Conservation (phyloP, 53 echinoderm and acorn worm genomes). For the Actinopyga echinites region DNA sequence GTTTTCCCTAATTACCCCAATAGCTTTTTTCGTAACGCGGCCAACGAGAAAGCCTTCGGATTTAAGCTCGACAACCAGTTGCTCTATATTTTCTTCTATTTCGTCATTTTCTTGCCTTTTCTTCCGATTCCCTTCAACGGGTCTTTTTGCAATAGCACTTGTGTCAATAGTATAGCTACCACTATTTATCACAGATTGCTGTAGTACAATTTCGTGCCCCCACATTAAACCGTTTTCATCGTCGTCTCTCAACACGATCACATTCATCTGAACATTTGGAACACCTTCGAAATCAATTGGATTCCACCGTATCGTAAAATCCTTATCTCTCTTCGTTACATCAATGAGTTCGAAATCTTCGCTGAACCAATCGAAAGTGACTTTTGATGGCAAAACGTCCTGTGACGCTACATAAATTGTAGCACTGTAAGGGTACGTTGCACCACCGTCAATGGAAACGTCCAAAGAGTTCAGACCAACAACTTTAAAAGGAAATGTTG, state of each 20-base stretch:
- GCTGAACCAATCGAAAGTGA: neutral
- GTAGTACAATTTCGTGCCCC: neutral
- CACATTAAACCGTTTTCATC: neutral
- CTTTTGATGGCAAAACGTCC: neutral
- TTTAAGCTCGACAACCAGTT: too few relatives aligned
- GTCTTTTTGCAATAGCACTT: neutral
- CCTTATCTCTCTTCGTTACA: neutral
- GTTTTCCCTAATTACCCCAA: too few relatives aligned
- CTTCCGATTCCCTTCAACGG: too few relatives aligned
- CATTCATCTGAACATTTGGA: neutral
- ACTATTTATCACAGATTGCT: too few relatives aligned
- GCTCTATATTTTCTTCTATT: neutral
- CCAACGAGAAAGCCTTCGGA: too few relatives aligned
- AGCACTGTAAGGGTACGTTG: conserved; percentile 53
- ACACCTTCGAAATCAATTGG: neutral
- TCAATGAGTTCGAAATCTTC: neutral
- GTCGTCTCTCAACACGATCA: neutral
- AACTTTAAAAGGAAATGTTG: conserved; percentile 40
- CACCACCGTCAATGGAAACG: conserved; percentile 55
- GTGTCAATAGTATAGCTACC: too few relatives aligned
- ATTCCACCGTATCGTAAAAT: neutral
- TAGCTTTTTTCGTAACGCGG: too few relatives aligned
- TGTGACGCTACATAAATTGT: conserved; percentile 60
- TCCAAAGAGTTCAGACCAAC: conserved; percentile 47
- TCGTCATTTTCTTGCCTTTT: neutral